Conservation (phyloP, 1,140 invertebrate species). For the Tigriopus japonicus region DNA sequence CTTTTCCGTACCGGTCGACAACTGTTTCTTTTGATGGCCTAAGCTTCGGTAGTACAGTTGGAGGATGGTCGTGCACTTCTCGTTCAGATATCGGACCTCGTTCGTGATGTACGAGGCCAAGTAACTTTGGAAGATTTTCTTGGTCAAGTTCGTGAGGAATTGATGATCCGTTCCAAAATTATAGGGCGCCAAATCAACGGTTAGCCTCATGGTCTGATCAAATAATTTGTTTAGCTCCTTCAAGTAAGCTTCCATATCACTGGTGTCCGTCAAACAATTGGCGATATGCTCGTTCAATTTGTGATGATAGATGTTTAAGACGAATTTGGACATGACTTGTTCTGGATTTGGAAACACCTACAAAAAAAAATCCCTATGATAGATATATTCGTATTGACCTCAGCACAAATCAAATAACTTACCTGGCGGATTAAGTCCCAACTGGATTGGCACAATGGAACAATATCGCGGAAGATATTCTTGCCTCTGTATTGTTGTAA, state of each 20-base stretch:
- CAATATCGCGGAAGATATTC: conserved; percentile 64
- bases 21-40: conserved; percentile 72
- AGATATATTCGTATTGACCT: neutral
- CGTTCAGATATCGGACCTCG: conserved; percentile 54
- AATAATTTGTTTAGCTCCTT: conserved; percentile 73
- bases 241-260: conserved; percentile 68
- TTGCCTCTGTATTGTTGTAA: conserved; percentile 27
- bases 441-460: conserved; percentile 73
- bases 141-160: conserved; percentile 56
- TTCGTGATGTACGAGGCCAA: conserved; percentile 52
- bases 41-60: conserved; percentile 79
- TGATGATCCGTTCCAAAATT: conserved; percentile 60
- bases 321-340: conserved; percentile 94
- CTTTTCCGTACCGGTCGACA: conserved; percentile 42
- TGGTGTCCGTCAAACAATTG: conserved; percentile 54
- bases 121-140: conserved; percentile 62
- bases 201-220: conserved; percentile 51
- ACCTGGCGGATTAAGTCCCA: conserved; percentile 31
- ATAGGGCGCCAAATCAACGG: conserved; percentile 44
- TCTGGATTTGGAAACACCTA: conserved; percentile 90
- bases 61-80: conserved; percentile 49
- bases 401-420: neutral
- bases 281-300: conserved; percentile 43
- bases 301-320: conserved; percentile 84
- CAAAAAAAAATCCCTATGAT: conserved; percentile 23